Evolutionary conservation across 1,140 invertebrate species (phyloP), one percentile per base, ranked within the genome.

Genomic region (Brachionus rotundiformis): DNA sequence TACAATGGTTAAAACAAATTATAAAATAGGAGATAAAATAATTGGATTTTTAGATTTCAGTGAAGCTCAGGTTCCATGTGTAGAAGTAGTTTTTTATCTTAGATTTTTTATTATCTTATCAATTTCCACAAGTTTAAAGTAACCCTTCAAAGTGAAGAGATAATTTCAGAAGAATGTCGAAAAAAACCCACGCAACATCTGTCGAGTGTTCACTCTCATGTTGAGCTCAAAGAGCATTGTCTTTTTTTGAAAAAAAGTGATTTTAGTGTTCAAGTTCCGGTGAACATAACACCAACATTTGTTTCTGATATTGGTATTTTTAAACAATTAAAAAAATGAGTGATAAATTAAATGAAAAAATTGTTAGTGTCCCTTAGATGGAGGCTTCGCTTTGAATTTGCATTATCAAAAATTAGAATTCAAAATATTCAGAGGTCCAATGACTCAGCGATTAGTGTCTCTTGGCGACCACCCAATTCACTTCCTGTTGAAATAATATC

Each of bases 301-400:
- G 91, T 91, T 10, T 95, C 94, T 5, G 91, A 94, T 85, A 89
- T 93, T 84, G 92, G 92, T 93, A 89, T 88, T 85, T 84, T 41
- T 2, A 47, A 27, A 41, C 5, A 33, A 33, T 29, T 39, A 44
- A 73, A 33, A n/a, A 68, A 11, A 36, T 33, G 16, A 3, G 71
- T 36, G 33, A 19, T 54, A 27, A 23, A 19, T 13, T 41, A 8
- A 68, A 54, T 41, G 44, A 61, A 11, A 29, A 0, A 39, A 82
- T 82, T 82, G 90, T 84, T 90, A 91, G 94, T 98, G 0, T 93
- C 91, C 63, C 89, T 97, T 63, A 92, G 92, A 86, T 98, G 95
- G 95, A 90, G 93, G 77, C 89, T 98, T 23, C 95, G 98, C 88
- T 98, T 98, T 89, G 95, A 98, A 87, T 98, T 98, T 90, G 95